Base-by-base conservation (phyloP, 2,888 invertebrate species). In the Euproctis similis region DNA sequence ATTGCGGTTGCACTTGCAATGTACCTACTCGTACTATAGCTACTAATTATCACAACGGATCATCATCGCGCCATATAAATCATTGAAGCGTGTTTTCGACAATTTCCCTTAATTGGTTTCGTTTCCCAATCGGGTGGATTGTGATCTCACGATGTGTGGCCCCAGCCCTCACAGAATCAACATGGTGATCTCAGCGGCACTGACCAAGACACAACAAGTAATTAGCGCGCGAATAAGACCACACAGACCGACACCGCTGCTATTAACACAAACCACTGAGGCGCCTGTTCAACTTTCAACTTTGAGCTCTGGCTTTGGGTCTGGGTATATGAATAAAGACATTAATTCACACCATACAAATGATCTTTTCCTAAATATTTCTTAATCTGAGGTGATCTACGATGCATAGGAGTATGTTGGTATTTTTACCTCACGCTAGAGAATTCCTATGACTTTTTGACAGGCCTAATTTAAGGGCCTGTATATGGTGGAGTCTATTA, bases 71-170 rank as follows among this genome's bases (percentile, higher is more conserved):
- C 47, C 38, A 42, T 49, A 69, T 75, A 74, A 73, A 76, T 74
- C 63, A 47, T 55, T 42, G n/a, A 49, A 48, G 54, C 58, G 50
- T 48, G 53, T 70, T 64, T 67, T 71, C 67, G 65, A 56, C 63
- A 63, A 69, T 74, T 69, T 68, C 44, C 74, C 67, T 64, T 78
- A 76, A 78, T 78, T 74, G 76, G 76, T 58, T 39, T 58, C 52
- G 61, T 69, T 73, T 67, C 53, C 46, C 40, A 73, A 73, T 67
- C 65, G 54, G n/a, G 38, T 37, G 39, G 63, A 69, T 66, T 57
- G 59, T 58, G 64, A 71, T 72, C 70, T 46, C 54, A 30, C 46
- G 43, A 52, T 61, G 58, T 62, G 62, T 59, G 56, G 60, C 45
- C n/a, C n/a, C 59, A 42, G 46, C 40, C 42, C 62, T 58, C 56